Percentiles rank a stretch among this genome's conserved stretches.
phyloP scores from a whole-genome alignment of 2,888 invertebrate species.

The Cryptosula pallasiana region DNA sequence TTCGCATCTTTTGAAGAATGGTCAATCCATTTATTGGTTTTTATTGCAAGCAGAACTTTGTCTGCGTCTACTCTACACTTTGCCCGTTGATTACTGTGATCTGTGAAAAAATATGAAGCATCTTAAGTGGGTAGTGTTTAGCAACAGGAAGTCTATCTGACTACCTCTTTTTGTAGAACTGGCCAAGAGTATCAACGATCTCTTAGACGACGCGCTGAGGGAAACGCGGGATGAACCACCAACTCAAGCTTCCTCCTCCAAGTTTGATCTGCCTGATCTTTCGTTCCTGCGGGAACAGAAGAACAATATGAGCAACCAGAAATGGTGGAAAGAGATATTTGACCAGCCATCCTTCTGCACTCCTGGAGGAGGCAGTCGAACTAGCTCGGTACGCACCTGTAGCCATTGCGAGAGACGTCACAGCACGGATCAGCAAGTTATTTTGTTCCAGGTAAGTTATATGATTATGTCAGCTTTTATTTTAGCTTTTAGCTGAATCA shows the following conservation, averaged over 20 bases:
- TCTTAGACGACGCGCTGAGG: not conserved
- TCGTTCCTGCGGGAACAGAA: constrained; percentile 5
- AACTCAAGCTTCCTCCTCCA: not conserved
- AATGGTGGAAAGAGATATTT: constrained; percentile 24
- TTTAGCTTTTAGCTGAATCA: too few species aligned
- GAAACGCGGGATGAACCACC: not conserved
- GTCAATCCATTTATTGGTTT: too few species aligned
- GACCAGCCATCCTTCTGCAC: constrained; percentile 24
- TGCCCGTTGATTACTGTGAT: too few species aligned
- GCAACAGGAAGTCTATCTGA: too few species aligned
- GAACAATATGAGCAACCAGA: not conserved
- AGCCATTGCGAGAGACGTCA: constrained; percentile 3
- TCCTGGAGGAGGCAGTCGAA: not conserved
- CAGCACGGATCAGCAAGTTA: constrained; percentile 19
- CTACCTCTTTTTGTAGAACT: constrained; percentile 15
- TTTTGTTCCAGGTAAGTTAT: constrained; percentile 21
- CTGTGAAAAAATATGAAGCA: too few species aligned
- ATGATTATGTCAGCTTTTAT: too few species aligned
- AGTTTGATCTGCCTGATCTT: constrained; percentile 14
- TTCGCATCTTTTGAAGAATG: too few species aligned
- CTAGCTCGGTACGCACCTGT: not conserved
- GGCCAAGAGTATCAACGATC: constrained; percentile 6
- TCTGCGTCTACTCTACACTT: too few species aligned
- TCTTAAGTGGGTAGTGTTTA: too few species aligned
- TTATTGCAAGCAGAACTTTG: too few species aligned